Conservation (phyloP, 2,113 vertebrate species). For the Bubo bubo region DNA sequence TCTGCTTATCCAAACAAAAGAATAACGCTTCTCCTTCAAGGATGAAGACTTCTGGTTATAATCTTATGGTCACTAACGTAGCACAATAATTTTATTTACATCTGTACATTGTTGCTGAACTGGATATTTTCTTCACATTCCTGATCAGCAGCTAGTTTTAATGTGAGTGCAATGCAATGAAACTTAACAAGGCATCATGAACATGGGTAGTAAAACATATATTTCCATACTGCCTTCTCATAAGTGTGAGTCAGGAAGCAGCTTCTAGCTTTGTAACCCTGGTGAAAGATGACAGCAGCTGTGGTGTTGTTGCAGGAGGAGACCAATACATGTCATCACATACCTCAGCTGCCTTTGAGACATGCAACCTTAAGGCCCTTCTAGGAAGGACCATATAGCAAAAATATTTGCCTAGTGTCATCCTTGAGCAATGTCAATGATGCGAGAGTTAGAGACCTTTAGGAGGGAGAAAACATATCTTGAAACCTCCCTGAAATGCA, state of each 20-base stretch:
- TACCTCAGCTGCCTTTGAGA: background rate
- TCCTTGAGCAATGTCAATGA: background rate
- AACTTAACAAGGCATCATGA: background rate
- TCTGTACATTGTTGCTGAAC: background rate
- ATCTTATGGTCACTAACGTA: background rate
- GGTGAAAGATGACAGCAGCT: background rate
- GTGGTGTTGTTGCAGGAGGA: background rate
- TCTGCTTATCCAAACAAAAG: background rate
- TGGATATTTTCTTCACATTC: background rate
- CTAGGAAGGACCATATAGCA: background rate
- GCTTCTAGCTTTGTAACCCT: background rate
- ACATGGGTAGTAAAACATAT: accelerated
- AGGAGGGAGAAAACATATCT: background rate
- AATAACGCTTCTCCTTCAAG: background rate
- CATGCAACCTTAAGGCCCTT: background rate
- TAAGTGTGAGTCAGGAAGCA: background rate
- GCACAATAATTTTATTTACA: background rate
- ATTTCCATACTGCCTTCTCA: background rate
- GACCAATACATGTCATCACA: background rate
- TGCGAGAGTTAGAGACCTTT: background rate
- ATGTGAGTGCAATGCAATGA: background rate
- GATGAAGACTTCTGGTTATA: background rate
- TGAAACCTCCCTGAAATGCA: background rate
- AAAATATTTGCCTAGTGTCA: background rate
- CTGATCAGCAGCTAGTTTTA: background rate